Conservation (phyloP, 2,888 invertebrate species). For the Sphinx pinastri region DNA sequence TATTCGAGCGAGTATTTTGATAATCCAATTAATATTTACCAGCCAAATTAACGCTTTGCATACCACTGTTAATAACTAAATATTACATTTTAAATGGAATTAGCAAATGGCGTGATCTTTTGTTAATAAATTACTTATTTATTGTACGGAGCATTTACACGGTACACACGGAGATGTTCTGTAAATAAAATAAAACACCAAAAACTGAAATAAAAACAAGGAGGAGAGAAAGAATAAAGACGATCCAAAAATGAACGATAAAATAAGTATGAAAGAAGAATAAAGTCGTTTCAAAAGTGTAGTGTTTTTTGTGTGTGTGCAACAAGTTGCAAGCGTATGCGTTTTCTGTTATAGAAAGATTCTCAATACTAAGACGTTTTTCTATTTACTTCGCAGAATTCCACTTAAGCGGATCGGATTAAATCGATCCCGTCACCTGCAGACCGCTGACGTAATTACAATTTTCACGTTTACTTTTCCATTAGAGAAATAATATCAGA, state of each 20-base stretch:
- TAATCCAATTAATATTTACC: background rate
- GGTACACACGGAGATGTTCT: no score
- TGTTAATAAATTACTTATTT: background rate
- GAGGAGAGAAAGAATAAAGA: no score
- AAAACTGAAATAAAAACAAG: background rate
- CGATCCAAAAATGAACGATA: no score
- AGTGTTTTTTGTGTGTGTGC: no score
- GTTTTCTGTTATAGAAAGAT: background rate
- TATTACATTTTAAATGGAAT: background rate
- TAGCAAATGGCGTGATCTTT: background rate
- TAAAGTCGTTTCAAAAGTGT: no score
- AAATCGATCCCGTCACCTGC: slow-evolving; percentile 50
- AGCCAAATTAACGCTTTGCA: slow-evolving; percentile 1
- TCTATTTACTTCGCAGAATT: slow-evolving; percentile 2
- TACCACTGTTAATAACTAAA: background rate
- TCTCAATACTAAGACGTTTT: background rate
- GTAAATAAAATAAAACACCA: background rate
- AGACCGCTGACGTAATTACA: slow-evolving; percentile 46
- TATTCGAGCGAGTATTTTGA: background rate
- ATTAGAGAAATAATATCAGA: slow-evolving; percentile 29
- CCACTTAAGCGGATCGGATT: slow-evolving; percentile 34
- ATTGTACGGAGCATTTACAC: background rate
- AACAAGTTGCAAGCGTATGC: background rate
- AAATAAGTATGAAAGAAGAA: no score
- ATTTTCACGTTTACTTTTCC: slow-evolving; percentile 35